A percentile compares a stretch with the other conserved stretches of the same genome.
Evolutionary conservation across 2,113 vertebrate genomes (phyloP).

Genomic region (Mirounga angustirostris): DNA sequence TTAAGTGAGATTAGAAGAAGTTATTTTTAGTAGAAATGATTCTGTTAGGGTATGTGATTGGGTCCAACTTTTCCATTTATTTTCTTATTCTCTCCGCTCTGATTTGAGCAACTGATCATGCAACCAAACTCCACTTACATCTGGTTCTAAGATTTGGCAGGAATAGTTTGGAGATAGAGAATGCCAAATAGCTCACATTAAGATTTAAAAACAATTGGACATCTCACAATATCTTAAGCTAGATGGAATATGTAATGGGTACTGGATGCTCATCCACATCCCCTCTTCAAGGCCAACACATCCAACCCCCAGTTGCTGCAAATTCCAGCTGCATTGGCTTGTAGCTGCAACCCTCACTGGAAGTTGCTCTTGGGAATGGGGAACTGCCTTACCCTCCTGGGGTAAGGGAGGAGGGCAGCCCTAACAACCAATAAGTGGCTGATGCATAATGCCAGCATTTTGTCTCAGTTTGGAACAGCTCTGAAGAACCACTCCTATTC

Average conservation of each 20-base stretch:
- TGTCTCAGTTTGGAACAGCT: background rate
- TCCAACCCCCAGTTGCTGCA: background rate
- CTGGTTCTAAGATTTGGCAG: conserved; percentile 39
- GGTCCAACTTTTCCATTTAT: background rate
- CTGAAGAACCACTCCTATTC: background rate
- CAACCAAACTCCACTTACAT: background rate
- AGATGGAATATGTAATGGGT: background rate
- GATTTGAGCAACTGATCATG: background rate
- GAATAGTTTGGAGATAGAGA: background rate
- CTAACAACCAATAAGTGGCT: background rate
- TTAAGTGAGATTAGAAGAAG: background rate
- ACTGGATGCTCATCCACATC: background rate
- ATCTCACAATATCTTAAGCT: background rate
- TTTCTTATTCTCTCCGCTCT: conserved; percentile 46
- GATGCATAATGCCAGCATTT: background rate
- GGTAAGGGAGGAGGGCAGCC: background rate
- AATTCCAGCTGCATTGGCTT: background rate
- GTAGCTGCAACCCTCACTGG: background rate
- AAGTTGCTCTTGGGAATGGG: background rate
- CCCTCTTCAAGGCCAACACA: background rate
- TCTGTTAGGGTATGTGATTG: background rate
- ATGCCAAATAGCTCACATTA: conserved; percentile 14
- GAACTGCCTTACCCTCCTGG: background rate
- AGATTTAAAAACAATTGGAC: background rate
- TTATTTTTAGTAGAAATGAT: conserved; percentile 21